Percentiles rank a stretch among this genome's conserved stretches.
Evolutionary conservation across 2,113 vertebrate genomes (phyloP).

Genomic region (Grallaria varia): DNA sequence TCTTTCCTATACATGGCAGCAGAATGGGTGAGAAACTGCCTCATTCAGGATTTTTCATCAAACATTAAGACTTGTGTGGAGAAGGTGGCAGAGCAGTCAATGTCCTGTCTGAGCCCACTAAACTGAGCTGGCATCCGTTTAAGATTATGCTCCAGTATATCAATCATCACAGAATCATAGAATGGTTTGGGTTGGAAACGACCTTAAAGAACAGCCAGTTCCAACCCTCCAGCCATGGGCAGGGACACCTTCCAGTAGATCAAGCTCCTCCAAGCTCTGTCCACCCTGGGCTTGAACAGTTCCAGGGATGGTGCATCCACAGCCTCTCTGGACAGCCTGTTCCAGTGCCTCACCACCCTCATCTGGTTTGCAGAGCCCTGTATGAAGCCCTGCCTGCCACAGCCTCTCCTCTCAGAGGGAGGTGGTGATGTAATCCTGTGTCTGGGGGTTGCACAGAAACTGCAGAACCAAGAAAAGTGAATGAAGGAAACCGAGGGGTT

Average conservation of each 20-base stretch:
- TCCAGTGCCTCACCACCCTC: background rate
- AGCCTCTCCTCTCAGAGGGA: background rate
- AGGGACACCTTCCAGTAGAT: background rate
- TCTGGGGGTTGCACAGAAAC: background rate
- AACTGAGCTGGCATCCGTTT: background rate
- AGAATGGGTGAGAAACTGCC: background rate
- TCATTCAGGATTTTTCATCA: background rate
- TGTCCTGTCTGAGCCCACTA: background rate
- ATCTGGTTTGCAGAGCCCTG: background rate
- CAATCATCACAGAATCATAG: background rate
- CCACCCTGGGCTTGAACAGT: background rate
- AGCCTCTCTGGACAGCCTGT: background rate
- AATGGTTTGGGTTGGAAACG: background rate
- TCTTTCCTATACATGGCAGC: fast-evolving
- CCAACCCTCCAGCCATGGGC: background rate
- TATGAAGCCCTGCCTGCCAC: background rate
- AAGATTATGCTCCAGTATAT: background rate
- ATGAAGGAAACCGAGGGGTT: background rate
- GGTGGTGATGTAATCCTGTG: background rate
- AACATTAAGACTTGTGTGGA: background rate
- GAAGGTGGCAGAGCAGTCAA: background rate
- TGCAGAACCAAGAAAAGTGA: background rate
- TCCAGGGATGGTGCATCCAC: background rate
- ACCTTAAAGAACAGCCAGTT: fast-evolving
- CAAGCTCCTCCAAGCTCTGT: background rate